A percentile compares a stretch with the other conserved stretches of the same genome.
Evolutionary conservation across 2,797 vertebrate species (phyloP).

Genomic region (Crypturellus tataupa): DNA sequence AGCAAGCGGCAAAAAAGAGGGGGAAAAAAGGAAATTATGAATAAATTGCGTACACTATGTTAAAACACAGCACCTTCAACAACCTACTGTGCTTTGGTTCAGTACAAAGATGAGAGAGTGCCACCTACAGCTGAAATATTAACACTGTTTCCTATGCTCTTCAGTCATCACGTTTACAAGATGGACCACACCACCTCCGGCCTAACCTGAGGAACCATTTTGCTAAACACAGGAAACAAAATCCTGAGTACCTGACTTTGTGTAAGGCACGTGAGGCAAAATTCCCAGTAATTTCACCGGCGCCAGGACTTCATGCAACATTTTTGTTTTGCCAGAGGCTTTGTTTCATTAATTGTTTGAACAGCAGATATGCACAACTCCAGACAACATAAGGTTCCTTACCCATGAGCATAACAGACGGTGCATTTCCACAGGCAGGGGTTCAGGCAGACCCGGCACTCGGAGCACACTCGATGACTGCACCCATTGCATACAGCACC

Average conservation of each 20-base stretch:
- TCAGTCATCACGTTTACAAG: too few species aligned
- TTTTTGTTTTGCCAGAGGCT: neutral
- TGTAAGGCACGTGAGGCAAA: neutral
- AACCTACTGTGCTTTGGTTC: neutral
- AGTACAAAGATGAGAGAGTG: neutral
- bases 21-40: rapidly evolving
- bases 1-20: neutral
- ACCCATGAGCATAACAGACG: slow-evolving; percentile 90
- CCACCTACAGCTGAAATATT: neutral
- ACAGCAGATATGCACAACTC: neutral
- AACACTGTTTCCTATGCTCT: rapidly evolving
- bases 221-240: neutral
- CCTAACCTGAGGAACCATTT: neutral
- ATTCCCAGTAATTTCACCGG: neutral
- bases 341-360: neutral
- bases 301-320: neutral
- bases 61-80: neutral
- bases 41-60: neutral
- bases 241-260: neutral
- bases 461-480: slow-evolving; percentile 90
- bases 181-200: neutral
- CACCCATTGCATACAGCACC: slow-evolving; percentile 89
- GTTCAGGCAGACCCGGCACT: slow-evolving; percentile 82
- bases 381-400: neutral
- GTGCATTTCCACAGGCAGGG: slow-evolving; percentile 89